phyloP scores from a whole-genome alignment of 1,140 invertebrate species.

The Penaeus chinensis region DNA sequence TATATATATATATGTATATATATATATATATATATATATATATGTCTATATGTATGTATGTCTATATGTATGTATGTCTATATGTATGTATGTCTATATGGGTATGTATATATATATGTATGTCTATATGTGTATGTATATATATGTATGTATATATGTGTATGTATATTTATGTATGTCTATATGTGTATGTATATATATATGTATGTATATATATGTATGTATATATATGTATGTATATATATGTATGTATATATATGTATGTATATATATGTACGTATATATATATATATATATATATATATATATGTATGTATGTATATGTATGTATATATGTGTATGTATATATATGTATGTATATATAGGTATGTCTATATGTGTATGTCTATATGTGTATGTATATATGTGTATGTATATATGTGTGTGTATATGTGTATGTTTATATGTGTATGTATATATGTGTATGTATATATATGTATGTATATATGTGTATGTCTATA shows the following conservation, averaged over 20 bases:
- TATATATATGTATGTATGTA: neutral
- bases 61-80: neutral
- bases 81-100: neutral
- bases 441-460: neutral
- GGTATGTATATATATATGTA: neutral
- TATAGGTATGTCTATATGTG: neutral
- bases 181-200: conserved; percentile 2
- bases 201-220: neutral
- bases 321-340: neutral
- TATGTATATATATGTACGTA: too few relatives aligned
- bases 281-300: neutral
- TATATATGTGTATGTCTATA: neutral
- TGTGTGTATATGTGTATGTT: neutral
- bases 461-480: too few relatives aligned
- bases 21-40: neutral
- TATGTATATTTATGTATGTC: neutral
- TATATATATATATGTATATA: neutral
- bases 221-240: neutral
- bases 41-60: neutral
- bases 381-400: conserved; percentile 1
- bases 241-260: neutral
- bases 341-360: neutral
- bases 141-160: neutral
- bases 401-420: neutral
- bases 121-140: neutral